Percentiles rank a stretch among this genome's conserved stretches.
Evolutionary conservation across 2,888 invertebrate species (phyloP).

Genomic region (Anorthoa munda): DNA sequence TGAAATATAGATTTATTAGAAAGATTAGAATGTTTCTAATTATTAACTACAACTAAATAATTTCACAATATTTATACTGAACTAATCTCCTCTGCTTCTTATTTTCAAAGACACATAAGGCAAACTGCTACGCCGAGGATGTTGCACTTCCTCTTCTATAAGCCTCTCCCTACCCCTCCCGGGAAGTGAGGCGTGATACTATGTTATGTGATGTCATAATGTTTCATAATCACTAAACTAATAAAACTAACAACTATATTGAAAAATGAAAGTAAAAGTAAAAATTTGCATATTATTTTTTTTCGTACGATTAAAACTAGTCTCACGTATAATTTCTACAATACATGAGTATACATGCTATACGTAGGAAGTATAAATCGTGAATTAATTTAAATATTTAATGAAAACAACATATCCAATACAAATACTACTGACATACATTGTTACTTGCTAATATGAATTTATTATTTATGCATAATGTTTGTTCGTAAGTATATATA

Average conservation of each 20-base stretch:
- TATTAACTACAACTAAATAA: too few relatives aligned
- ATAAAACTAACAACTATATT: conserved; percentile 5
- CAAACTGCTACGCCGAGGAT: too few relatives aligned
- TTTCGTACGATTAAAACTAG: conserved; percentile 15
- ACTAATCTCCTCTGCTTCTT: too few relatives aligned
- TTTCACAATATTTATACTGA: too few relatives aligned
- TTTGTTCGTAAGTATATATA: too few relatives aligned
- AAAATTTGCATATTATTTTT: conserved; percentile 32
- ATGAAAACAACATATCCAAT: neutral
- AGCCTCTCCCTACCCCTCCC: neutral
- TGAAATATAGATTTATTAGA: too few relatives aligned
- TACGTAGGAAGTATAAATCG: conserved; percentile 6
- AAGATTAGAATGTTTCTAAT: too few relatives aligned
- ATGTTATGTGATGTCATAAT: conserved; percentile 4
- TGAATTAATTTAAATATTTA: conserved; percentile 51
- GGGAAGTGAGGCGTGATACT: neutral
- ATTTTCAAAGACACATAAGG: too few relatives aligned
- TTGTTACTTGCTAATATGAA: too few relatives aligned
- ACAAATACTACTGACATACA: too few relatives aligned
- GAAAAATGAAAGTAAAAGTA: conserved; percentile 55
- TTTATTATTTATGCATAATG: too few relatives aligned
- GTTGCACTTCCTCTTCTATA: too few relatives aligned
- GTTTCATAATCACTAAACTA: conserved; percentile 33
- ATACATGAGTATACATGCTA: conserved; percentile 8
- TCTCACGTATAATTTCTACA: conserved; percentile 19